Evolutionary conservation across 2,888 invertebrate genomes (phyloP).

Genomic region (Synanthedon vespiformis): DNA sequence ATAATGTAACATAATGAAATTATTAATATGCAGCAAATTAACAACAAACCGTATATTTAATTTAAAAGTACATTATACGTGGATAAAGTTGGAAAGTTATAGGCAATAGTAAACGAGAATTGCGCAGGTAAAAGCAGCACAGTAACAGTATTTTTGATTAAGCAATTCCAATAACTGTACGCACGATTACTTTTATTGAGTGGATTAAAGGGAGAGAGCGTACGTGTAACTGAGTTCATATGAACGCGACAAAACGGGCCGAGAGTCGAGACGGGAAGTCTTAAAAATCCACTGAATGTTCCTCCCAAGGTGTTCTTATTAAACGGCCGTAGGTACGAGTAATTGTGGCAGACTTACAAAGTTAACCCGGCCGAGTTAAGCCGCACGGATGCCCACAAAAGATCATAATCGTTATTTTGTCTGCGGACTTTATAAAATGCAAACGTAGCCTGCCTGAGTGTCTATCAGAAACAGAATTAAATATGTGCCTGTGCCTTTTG

Average conservation of each 20-base stretch:
- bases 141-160: slow-evolving; percentile 40
- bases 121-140: slow-evolving; percentile 27
- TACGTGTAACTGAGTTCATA: slow-evolving; percentile 37
- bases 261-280: slow-evolving; percentile 27
- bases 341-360: slow-evolving; percentile 64
- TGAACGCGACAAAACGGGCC: slow-evolving; percentile 13
- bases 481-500: too few relatives aligned
- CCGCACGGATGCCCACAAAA: slow-evolving; percentile 37
- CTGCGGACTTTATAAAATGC: slow-evolving; percentile 64
- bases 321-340: slow-evolving; percentile 42
- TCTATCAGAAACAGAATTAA: not conserved
- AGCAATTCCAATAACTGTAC: slow-evolving; percentile 51
- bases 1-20: too few relatives aligned
- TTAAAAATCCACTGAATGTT: slow-evolving; percentile 49
- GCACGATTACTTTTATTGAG: slow-evolving; percentile 54
- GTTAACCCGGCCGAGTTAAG: slow-evolving; percentile 57
- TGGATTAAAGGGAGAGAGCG: slow-evolving; percentile 41
- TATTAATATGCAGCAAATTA: too few relatives aligned
- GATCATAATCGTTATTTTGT: slow-evolving; percentile 66
- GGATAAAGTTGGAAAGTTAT: not conserved
- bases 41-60: too few relatives aligned
- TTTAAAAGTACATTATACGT: too few relatives aligned
- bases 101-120: slow-evolving; percentile 23
- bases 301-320: slow-evolving; percentile 45
- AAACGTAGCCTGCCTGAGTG: slow-evolving; percentile 32